Evolutionary conservation across 2,113 vertebrate species (phyloP).

Genomic region (Agelaius phoeniceus): DNA sequence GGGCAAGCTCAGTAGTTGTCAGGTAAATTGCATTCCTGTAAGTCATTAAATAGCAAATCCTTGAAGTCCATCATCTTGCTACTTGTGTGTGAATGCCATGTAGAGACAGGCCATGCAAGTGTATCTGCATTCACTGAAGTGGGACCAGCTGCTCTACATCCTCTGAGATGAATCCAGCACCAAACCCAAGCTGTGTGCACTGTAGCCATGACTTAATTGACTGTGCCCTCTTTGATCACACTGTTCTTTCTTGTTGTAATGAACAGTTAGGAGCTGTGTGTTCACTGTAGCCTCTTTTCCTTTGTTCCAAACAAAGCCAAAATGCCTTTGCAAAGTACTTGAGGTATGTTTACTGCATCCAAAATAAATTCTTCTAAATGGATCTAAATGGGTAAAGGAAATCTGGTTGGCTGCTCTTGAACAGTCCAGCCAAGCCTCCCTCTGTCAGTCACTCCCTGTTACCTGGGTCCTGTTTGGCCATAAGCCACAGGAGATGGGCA

Average conservation of each 20-base stretch:
- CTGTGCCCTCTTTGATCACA: neutral
- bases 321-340: neutral
- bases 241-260: neutral
- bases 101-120: neutral
- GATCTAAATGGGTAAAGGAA: neutral
- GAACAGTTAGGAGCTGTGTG: neutral
- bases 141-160: neutral
- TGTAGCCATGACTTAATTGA: neutral
- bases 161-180: neutral
- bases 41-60: neutral
- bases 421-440: neutral
- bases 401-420: neutral
- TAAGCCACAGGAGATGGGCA: neutral
- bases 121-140: neutral
- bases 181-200: neutral
- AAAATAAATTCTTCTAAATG: neutral
- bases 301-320: neutral
- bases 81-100: neutral
- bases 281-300: neutral
- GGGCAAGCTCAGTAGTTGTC: neutral
- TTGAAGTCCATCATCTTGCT: neutral
- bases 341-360: neutral
- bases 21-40: neutral
- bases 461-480: neutral
- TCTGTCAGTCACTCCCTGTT: neutral